These are phyloP conservation scores for Phoxinus phoxinus DNA, from an alignment of 2,113 vertebrate genomes.

Conservation along the genomic window DNA sequence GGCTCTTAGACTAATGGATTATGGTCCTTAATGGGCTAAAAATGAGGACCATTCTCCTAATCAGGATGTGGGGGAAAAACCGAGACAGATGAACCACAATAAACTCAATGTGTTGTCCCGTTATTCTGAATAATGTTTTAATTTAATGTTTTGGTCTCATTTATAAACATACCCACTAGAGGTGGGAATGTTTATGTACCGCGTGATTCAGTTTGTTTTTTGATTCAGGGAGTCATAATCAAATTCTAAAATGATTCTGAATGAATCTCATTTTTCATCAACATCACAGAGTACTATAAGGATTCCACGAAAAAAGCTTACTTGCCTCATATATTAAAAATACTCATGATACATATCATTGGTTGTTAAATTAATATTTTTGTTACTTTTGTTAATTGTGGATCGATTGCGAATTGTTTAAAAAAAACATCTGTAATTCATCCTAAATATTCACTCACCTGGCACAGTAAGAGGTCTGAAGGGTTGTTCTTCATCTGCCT, in stretches of 20 bases:
- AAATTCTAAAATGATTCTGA: not conserved
- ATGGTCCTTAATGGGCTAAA: constrained; percentile 21
- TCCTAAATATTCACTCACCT: constrained; percentile 60
- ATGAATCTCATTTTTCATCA: not conserved
- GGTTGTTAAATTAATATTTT: no score
- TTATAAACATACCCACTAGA: not conserved
- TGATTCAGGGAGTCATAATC: not conserved
- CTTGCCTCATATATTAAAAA: not conserved
- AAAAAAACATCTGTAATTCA: not conserved
- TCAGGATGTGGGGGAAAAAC: constrained; percentile 21
- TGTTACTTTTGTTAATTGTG: not conserved
- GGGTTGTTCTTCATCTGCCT: constrained; percentile 59
- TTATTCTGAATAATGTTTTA: not conserved
- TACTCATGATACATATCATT: not conserved
- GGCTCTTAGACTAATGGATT: constrained; percentile 20
- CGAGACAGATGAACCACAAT: not conserved
- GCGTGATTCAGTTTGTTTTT: not conserved
- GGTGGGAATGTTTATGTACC: not conserved
- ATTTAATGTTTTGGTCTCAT: not conserved
- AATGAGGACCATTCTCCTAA: constrained; percentile 28
- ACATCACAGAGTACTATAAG: not conserved
- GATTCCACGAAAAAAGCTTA: not conserved
- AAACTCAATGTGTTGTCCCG: not conserved
- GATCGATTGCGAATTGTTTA: not conserved
- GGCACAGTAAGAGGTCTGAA: constrained; percentile 74